Base-by-base conservation (phyloP, 2,113 vertebrate genomes). In the Brachirus orientalis region DNA sequence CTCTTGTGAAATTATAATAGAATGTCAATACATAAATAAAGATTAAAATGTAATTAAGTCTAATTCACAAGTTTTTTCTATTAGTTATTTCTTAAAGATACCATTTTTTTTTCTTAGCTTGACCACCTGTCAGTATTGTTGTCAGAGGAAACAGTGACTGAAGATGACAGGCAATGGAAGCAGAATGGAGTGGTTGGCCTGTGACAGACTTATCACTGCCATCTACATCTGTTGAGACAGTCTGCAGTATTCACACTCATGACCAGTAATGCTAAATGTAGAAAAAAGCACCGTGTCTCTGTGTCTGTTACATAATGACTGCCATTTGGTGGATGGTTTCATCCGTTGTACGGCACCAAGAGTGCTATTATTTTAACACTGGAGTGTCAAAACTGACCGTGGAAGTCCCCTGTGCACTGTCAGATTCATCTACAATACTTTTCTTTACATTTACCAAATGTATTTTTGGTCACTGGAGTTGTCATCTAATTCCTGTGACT, bases 261-360 rank as follows among this genome's bases (percentile, higher is more conserved):
- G 69, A 75, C 10, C 57, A 22, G 17, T 4, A 40, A 57, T 62
- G 65, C 60, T 68, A 78, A 70, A 63, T 72, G 16, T 51, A 41
- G 36, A 37, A 16, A 18, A 41, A 59, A 52, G 53, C 6, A 13
- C 28, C 47, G 20, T 36, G 28, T 61, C 22, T 65, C 28, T 62
- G 28, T 28, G 28, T 28, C 37, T 67, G 19, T 82, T 72, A 33
- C 45, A 61, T 80, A 68, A 73, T 36, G 47, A 16, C 33, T 18
- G 51, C 38, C 48, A 70, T 80, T 70, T 73, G 38, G 33, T 59
- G 41, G 28, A 53, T 45, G 53, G 8, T 75, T 63, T 59, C 8
- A 33, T 60, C 36, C 75, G 47, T 38, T 70, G 40, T 58, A 57
- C 22, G 45, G 44, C 40, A 33, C 13, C 2, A 11, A 17, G 8